Evolutionary conservation across 1,140 invertebrate species (phyloP).

Genomic region (Aphelinus atriplicis): DNA sequence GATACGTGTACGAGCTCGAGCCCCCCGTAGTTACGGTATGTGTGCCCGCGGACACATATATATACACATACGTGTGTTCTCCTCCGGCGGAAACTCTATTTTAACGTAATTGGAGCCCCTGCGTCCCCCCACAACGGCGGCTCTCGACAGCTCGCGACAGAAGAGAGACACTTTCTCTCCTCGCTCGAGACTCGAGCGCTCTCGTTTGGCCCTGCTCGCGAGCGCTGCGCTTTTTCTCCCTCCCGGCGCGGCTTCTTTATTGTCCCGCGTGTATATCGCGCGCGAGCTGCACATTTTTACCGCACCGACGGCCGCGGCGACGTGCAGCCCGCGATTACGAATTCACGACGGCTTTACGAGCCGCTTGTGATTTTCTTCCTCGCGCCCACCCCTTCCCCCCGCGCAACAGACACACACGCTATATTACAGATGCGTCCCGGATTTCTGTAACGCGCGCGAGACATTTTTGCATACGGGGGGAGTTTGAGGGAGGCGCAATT

Average conservation of each 20-base stretch:
- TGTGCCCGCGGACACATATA: not conserved
- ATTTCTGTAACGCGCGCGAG: too few species aligned
- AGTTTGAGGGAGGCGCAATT: too few species aligned
- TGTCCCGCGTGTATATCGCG: not conserved
- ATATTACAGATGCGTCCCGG: too few species aligned
- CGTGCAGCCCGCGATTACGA: conserved; percentile 26
- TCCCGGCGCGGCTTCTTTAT: not conserved
- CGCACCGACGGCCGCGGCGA: too few species aligned
- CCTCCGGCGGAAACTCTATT: conserved; percentile 40
- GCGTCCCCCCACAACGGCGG: conserved; percentile 2
- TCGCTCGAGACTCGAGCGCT: too few species aligned
- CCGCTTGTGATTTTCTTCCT: too few species aligned
- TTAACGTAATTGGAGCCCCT: conserved; percentile 39
- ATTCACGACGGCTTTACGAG: conserved; percentile 30
- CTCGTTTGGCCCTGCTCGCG: too few species aligned
- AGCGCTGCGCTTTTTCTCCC: conserved; percentile 25
- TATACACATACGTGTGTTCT: not conserved
- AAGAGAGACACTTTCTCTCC: not conserved
- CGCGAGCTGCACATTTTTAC: conserved; percentile 18
- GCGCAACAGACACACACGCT: too few species aligned
- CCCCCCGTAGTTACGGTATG: not conserved
- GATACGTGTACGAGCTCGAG: too few species aligned
- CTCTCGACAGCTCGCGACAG: not conserved
- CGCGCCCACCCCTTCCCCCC: too few species aligned
- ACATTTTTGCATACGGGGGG: too few species aligned